These are phyloP conservation scores for Yponomeuta plumbellus DNA, from an alignment of 2,888 invertebrate genomes.

Conservation along the genomic window DNA sequence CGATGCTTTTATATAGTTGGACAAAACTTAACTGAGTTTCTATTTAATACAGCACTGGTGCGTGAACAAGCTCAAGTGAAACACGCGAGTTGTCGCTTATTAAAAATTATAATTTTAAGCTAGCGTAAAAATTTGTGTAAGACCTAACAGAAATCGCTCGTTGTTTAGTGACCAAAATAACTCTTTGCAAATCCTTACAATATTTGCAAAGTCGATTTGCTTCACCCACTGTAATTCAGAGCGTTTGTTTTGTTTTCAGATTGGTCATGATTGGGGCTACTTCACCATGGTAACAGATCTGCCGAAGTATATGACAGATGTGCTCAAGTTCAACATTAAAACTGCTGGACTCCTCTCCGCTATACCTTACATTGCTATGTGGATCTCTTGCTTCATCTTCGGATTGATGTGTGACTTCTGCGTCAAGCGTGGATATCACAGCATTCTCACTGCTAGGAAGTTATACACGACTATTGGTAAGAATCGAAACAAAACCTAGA, in stretches of 20 bases:
- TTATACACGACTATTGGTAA: conserved; percentile 82
- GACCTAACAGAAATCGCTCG: too few relatives aligned
- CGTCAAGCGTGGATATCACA: conserved; percentile 75
- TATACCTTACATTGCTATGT: conserved; percentile 81
- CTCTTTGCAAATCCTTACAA: too few relatives aligned
- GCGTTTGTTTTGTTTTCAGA: conserved; percentile 47
- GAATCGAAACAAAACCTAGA: conserved; percentile 25
- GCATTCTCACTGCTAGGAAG: conserved; percentile 76
- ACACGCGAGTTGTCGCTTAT: too few relatives aligned
- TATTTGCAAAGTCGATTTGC: too few relatives aligned
- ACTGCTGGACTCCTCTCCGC: conserved; percentile 79
- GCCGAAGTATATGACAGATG: conserved; percentile 82
- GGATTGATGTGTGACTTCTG: conserved; percentile 83
- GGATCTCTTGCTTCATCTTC: conserved; percentile 78
- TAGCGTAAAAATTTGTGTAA: too few relatives aligned
- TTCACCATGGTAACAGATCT: conserved; percentile 83
- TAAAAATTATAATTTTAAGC: too few relatives aligned
- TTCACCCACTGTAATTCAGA: neutral
- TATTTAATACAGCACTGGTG: too few relatives aligned
- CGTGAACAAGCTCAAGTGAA: too few relatives aligned
- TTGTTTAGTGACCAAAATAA: too few relatives aligned
- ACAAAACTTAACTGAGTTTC: too few relatives aligned
- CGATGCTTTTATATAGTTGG: too few relatives aligned
- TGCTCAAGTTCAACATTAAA: conserved; percentile 80
- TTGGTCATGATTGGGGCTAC: conserved; percentile 83